Evolutionary conservation across 2,888 invertebrate species (phyloP).

Genomic region (Trachelus troglodyta): DNA sequence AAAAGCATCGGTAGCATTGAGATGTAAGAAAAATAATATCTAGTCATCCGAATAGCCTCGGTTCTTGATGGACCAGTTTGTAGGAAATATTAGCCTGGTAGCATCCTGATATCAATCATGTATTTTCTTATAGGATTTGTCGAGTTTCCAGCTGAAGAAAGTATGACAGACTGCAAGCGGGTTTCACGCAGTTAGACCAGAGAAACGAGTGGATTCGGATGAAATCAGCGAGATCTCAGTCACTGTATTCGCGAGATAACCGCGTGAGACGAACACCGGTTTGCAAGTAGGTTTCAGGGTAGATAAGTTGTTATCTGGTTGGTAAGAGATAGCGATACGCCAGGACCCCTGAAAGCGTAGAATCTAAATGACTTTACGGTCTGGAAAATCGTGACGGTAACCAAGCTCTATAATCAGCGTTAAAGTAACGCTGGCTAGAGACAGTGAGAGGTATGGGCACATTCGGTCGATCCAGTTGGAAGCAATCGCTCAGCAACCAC

Average conservation of each 20-base stretch:
- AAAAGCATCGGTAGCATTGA: not conserved
- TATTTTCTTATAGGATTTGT: not conserved
- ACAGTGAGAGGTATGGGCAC: constrained; percentile 53
- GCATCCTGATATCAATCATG: not conserved
- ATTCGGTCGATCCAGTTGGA: constrained; percentile 45
- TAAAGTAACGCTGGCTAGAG: constrained; percentile 49
- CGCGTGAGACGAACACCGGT: not conserved
- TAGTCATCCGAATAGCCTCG: not conserved
- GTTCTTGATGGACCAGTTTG: not conserved
- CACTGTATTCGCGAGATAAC: constrained; percentile 22
- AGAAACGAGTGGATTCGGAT: not conserved
- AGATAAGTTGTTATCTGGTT: not conserved
- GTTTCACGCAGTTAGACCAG: not conserved
- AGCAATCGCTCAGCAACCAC: constrained; percentile 42
- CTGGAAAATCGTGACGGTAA: constrained; percentile 57
- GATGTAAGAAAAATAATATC: not conserved
- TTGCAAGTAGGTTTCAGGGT: not conserved
- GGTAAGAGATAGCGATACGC: constrained; percentile 3
- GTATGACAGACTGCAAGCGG: not conserved
- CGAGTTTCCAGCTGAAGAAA: not conserved
- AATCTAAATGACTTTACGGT: constrained; percentile 50
- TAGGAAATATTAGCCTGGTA: not conserved
- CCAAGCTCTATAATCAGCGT: constrained; percentile 50
- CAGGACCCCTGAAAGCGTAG: constrained; percentile 28
- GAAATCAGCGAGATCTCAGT: constrained; percentile 28